These are phyloP conservation scores for Trachelipus rathkii DNA, from an alignment of 1,140 invertebrate species.

Conservation along the genomic window DNA sequence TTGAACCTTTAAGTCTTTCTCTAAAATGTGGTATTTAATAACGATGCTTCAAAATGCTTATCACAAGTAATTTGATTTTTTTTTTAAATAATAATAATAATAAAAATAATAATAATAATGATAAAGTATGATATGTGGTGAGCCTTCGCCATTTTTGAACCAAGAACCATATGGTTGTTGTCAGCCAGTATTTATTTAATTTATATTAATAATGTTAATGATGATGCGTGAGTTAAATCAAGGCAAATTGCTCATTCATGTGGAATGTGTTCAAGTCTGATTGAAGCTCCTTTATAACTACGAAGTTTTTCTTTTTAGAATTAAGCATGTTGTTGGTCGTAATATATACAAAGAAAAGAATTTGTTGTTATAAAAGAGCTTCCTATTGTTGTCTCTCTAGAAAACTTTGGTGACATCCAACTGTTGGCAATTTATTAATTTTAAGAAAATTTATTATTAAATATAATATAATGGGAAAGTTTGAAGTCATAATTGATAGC, in stretches of 20 bases:
- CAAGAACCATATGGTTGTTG: conserved; percentile 30
- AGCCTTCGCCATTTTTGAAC: neutral
- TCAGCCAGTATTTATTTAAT: conserved; percentile 36
- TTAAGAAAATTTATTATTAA: conserved; percentile 34
- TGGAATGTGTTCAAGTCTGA: conserved; percentile 43
- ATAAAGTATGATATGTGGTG: neutral
- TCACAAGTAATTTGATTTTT: neutral
- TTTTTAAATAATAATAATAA: neutral
- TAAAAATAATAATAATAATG: neutral
- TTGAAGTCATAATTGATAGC: conserved; percentile 33
- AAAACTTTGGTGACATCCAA: conserved; percentile 35
- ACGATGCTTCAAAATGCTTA: neutral
- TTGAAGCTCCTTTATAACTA: conserved; percentile 40
- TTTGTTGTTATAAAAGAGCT: conserved; percentile 37
- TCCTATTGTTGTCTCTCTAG: conserved; percentile 38
- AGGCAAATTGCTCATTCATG: conserved; percentile 40
- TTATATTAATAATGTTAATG: conserved; percentile 27
- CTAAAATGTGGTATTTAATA: conserved; percentile 3
- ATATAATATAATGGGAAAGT: conserved; percentile 25
- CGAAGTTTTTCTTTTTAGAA: conserved; percentile 32
- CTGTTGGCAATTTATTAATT: conserved; percentile 21
- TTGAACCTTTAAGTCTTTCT: neutral
- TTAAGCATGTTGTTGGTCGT: conserved; percentile 28
- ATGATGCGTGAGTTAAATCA: conserved; percentile 34
- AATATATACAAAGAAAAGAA: conserved; percentile 12